Base-by-base conservation (phyloP, 2,888 invertebrate species). In the Brachyptera risi region DNA sequence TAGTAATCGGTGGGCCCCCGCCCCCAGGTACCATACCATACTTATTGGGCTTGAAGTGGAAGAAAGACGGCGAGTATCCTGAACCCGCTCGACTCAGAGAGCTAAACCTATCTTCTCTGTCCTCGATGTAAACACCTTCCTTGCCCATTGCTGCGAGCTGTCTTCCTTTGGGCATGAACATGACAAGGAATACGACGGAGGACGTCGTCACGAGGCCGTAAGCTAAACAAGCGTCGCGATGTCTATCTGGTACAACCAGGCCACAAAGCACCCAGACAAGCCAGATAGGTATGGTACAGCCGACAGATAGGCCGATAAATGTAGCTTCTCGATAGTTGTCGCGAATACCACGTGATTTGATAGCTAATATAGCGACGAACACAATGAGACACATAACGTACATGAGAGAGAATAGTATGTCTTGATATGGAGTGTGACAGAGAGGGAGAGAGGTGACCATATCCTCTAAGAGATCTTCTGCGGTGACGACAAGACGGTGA, bases 291-390 rank as follows among this genome's bases (percentile, higher is more conserved):
- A 95, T 87, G 66, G 89, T 86, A 63, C 92, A 87, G 42, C 92
- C 91, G 51, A 92, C 87, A 19, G 93, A 90, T 67, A 92, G 83
- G 13, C 93, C 94, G 69, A 96, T 94, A 76, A 93, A 96, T 35
- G 91, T 89, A 49, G 95, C 90, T 75, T 96, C 96, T 56, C 95
- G 83, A 75, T 94, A 93, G 77, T 96, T 96, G 77, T 95, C 95
- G 60, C 93, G 86, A 64, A 95, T 92, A 56, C 92, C 92, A 40
- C 92, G 83, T 58, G 94, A 91, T 71, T 91, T 86, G 66, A 93
- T 82, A 58, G 94, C 90, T 68, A 95, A 79, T 60, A 92, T 84
- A 63, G 90, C 88, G 61, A 93, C 93, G 70, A 92, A 87, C 54
- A 91, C 78, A 67, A 94, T 87, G 63, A 96, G 80, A 72, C 91